Conservation (phyloP, 30 jellyfish, hydroid and myxozoan species). For the Chironex yamaguchii region DNA sequence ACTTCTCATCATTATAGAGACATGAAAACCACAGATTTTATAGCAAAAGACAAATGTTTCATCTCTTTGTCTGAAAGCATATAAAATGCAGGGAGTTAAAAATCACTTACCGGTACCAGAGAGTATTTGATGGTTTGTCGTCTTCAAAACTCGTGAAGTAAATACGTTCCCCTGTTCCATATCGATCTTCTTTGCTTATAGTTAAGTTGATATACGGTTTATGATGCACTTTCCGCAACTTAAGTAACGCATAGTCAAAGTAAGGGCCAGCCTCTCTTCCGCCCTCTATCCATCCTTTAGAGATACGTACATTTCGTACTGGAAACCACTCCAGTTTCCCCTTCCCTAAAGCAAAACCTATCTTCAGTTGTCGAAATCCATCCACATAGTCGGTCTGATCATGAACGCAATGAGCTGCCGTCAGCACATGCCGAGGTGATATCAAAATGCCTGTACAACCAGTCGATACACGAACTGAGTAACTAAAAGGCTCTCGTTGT, state of each 20-base stretch:
- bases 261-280: slow-evolving; percentile 87
- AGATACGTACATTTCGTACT: slow-evolving; percentile 80
- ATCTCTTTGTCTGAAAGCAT: neutral
- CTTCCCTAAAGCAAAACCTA: slow-evolving; percentile 74
- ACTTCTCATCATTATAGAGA: neutral
- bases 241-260: slow-evolving; percentile 92
- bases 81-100: neutral
- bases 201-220: slow-evolving; percentile 83
- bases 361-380: slow-evolving; percentile 81
- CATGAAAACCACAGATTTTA: neutral
- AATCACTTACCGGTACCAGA: slow-evolving; percentile 94
- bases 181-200: slow-evolving; percentile 85
- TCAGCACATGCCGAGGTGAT: slow-evolving; percentile 98
- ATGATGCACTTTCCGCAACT: slow-evolving; percentile 67
- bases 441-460: slow-evolving; percentile 98
- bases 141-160: slow-evolving; percentile 97
- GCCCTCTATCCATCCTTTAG: slow-evolving; percentile 99
- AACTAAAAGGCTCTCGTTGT: slow-evolving; percentile 86
- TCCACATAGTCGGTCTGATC: slow-evolving; percentile 91
- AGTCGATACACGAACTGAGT: slow-evolving; percentile 86
- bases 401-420: slow-evolving; percentile 99
- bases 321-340: slow-evolving; percentile 70
- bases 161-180: slow-evolving; percentile 93
- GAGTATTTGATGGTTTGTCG: slow-evolving; percentile 92
- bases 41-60: neutral